Base-by-base conservation (phyloP, 2,113 vertebrate species). In the Heliornis fulica region DNA sequence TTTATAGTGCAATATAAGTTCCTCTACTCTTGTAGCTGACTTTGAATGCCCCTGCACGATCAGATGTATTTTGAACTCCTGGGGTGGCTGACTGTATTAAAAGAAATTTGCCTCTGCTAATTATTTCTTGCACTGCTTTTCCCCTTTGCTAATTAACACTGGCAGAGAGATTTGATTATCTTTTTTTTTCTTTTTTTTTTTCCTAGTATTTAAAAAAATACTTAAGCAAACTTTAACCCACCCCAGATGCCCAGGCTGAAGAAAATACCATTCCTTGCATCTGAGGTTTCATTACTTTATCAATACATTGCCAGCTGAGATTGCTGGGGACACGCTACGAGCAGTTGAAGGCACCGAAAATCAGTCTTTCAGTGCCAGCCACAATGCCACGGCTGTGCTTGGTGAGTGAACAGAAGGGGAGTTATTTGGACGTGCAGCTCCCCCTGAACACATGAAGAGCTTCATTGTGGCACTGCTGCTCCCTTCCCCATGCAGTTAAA, bases 1-100 rank as follows among this genome's bases (percentile, higher is more conserved):
- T 98, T 98, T 98, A 98, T 98, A 98, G 96, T 60, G 93, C 98
- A 97, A 94, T 98, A 98, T 98, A 98, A 97, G 64, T 61, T 66
- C 46, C 56, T 71, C 45, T 76, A 88, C 88, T 87, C 94, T 96
- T 94, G 86, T 78, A 75, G 89, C 83, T 93, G 83, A 89, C 80
- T 96, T 81, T 89, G 72, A 90, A 90, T 68, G 72, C 29, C 83
- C 36, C 77, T 87, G 72, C 65, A 34, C 2, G 2, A 69, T 87
- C 56, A 17, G 28, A 94, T 81, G 83, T 50, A 48, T 59, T 78
- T 86, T 18, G 19, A 65, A 90, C 0, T 13, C 83, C 77, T 80
- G 65, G 79, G 31, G 83, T 48, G 80, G 28, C 53, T 4, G 36
- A 41, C 56, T 53, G 56, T 1, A 68, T 69, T 71, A 68, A 75